Percentiles rank a stretch among this genome's conserved stretches.
phyloP scores from a whole-genome alignment of 2,888 invertebrate species.

The Apomyelois bistriatella region DNA sequence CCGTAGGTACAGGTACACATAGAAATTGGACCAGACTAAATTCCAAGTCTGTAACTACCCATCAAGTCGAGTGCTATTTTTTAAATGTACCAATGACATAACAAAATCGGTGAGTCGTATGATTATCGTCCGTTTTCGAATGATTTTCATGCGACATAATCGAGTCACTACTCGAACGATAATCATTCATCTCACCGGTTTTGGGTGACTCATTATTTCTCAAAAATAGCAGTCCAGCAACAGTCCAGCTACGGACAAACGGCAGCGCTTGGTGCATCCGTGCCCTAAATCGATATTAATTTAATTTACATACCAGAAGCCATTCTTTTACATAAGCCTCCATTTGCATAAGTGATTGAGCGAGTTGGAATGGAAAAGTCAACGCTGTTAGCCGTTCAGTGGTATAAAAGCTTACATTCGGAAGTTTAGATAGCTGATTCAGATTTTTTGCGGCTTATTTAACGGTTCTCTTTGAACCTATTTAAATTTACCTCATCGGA shows the following conservation, averaged over 20 bases:
- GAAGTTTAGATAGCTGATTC: constrained; percentile 19
- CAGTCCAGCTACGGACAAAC: neutral
- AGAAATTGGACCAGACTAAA: no score
- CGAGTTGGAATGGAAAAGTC: constrained; percentile 15
- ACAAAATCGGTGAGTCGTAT: no score
- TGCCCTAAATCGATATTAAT: constrained; percentile 12
- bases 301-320: constrained; percentile 1
- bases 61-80: no score
- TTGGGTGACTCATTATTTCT: no score
- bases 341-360: constrained; percentile 17
- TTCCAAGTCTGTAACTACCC: no score
- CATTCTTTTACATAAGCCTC: constrained; percentile 7
- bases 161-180: no score
- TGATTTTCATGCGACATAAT: no score
- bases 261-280: neutral
- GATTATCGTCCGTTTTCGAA: no score
- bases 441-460: constrained; percentile 27
- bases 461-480: constrained; percentile 31
- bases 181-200: no score
- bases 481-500: constrained; percentile 33
- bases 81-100: no score
- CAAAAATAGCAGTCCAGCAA: neutral
- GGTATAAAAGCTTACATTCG: constrained; percentile 23
- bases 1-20: no score
- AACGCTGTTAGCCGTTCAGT: constrained; percentile 19